Evolutionary conservation across 2,113 vertebrate genomes (phyloP).

Genomic region (Butastur rufipennis): DNA sequence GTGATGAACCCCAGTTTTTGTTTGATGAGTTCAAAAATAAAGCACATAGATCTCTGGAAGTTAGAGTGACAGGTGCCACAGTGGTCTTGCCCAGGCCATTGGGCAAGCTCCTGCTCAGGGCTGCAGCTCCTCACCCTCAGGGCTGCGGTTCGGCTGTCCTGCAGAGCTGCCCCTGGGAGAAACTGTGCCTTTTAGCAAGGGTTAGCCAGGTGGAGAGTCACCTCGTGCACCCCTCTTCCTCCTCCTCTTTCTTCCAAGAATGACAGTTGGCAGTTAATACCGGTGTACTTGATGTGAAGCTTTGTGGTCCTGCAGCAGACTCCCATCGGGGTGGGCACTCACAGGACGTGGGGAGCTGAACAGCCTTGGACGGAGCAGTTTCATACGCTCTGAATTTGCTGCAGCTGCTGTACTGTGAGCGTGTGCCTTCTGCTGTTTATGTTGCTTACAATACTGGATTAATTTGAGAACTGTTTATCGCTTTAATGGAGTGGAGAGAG

Average conservation of each 20-base stretch:
- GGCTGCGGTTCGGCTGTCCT: accelerated
- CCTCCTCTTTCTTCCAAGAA: neutral
- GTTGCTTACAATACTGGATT: neutral
- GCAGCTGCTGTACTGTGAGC: neutral
- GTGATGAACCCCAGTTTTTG: neutral
- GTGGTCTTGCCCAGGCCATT: neutral
- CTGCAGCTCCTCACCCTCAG: neutral
- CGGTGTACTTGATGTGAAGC: neutral
- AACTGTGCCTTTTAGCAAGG: neutral
- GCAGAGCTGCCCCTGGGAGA: neutral
- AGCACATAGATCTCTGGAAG: neutral
- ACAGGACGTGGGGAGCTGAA: neutral
- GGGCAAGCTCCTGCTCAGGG: neutral
- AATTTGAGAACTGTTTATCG: neutral
- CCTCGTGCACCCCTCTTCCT: accelerated
- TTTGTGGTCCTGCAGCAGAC: neutral
- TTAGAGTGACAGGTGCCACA: neutral
- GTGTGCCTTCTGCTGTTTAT: neutral
- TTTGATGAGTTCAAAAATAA: neutral
- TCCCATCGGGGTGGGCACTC: neutral
- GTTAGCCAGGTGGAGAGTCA: neutral
- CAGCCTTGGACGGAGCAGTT: neutral
- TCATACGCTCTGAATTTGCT: neutral
- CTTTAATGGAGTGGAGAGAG: neutral
- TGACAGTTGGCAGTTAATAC: neutral